Base-by-base conservation (phyloP, 92 coral and sea anemone species). In the Epizoanthus rinbou region DNA sequence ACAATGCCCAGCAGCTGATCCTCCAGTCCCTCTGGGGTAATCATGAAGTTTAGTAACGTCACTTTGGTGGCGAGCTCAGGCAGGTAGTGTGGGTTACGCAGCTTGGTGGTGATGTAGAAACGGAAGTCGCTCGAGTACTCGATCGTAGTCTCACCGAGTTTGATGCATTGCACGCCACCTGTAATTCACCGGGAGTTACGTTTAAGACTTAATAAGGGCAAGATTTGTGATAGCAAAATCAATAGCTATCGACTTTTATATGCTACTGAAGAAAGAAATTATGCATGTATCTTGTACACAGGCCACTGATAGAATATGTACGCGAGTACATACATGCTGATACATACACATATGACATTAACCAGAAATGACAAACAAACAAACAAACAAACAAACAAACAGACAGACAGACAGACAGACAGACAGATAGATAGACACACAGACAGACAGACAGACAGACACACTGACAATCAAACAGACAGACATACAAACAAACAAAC, bases 61-160 rank as follows among this genome's bases (percentile, higher is more conserved):
- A 97, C 99, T 79, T 97, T 97, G 52, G 99, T 97, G 80, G 99
- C 91, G 50, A 97, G 91, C 74, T 97, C 99, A 6, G 99, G 99
- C 75, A 97, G 85, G 84, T 97, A 97, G 81, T 97, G 99, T 60
- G 99, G 99, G 84, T 97, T 97, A 57, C 99, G 96, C 60, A 97
- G 92, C 87, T 97, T 97, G 76, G 99, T 97, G 3, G 99, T 97
- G 53, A 97, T 94, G 86, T 97, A 97, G 91, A 97, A 97, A 72
- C 99, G 91, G 74, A 97, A 97, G 81, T 97, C 99, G 81, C 85
- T 91, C 14, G 99, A 97, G 74, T 97, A 97, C 67, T 97, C 99
- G 80, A 97, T 97, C 53, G 95, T 95, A 59, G 89, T 89, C 82
- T 97, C 99, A 73, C 99, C 99, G 59, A 97, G 87, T 17, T 98